A percentile compares a stretch with the other conserved stretches of the same genome.
phyloP scores from a whole-genome alignment of 2,113 vertebrate genomes.

The Hucho hucho region DNA sequence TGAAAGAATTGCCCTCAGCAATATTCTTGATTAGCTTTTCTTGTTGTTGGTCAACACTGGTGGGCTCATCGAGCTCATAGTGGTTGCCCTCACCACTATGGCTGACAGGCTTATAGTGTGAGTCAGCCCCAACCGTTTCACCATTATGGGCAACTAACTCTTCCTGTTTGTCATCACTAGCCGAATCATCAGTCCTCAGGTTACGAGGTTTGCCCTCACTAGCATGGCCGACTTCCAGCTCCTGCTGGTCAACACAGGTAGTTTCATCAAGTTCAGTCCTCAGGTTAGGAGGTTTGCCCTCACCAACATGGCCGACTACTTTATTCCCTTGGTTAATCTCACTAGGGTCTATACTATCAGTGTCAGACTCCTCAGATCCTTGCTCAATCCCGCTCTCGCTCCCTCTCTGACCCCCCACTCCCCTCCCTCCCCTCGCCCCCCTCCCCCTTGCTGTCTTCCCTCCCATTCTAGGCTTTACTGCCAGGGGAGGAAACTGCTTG shows the following conservation, averaged over 20 bases:
- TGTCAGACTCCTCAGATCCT: slow-evolving; percentile 15
- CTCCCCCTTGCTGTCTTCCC: slow-evolving; percentile 45
- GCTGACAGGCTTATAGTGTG: slow-evolving; percentile 42
- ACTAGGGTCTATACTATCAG: slow-evolving; percentile 7
- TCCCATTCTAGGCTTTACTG: slow-evolving; percentile 61
- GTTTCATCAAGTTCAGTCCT: neutral
- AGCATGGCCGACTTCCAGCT: slow-evolving; percentile 2
- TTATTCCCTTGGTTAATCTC: slow-evolving; percentile 23
- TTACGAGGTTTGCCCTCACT: slow-evolving; percentile 45
- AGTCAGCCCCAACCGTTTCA: slow-evolving; percentile 34
- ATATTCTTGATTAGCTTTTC: slow-evolving; percentile 17
- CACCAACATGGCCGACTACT: slow-evolving; percentile 22
- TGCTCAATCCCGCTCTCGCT: slow-evolving; percentile 11
- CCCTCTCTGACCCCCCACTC: slow-evolving; percentile 26
- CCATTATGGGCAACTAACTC: slow-evolving; percentile 44
- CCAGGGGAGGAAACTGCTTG: slow-evolving; percentile 65
- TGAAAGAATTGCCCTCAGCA: slow-evolving; percentile 32
- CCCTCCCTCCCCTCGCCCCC: slow-evolving; percentile 9
- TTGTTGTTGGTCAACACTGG: neutral
- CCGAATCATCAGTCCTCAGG: slow-evolving; percentile 11
- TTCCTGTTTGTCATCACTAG: slow-evolving; percentile 41
- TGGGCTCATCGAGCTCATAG: slow-evolving; percentile 24
- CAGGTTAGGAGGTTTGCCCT: slow-evolving; percentile 38
- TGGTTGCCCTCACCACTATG: slow-evolving; percentile 20
- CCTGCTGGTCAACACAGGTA: too few species aligned